Base-by-base conservation (phyloP, 2,113 vertebrate species). In the Centrocercus urophasianus region DNA sequence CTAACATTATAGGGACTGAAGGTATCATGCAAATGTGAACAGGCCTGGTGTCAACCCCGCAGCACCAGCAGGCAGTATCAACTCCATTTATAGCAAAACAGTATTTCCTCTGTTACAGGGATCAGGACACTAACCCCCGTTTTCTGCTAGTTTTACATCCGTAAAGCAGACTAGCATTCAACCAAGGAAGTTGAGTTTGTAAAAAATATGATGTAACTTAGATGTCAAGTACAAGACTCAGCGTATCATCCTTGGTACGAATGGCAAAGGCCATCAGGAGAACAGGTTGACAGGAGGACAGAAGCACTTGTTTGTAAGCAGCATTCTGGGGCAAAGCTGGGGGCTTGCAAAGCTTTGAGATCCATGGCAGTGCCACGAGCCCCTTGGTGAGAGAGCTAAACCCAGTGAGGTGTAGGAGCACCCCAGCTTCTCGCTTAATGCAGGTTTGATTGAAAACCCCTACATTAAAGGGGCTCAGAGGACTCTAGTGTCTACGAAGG, bases 331-430 rank as follows among this genome's bases (percentile, higher is more conserved):
- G 17, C 36, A 67, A 64, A 61, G 50, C 1, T 69, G 25, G 75
- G 57, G n/a, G 40, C n/a, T 78, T 38, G 11, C 30, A 54, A 66
- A 47, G 10, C 34, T 79, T 57, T 72, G 70, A 65, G 48, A 9
- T 42, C 24, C 1, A 11, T 18, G 34, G 24, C 0, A 0, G 45
- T 47, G 28, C 43, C 36, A 15, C 0, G 0, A 61, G 30, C 10
- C 16, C 22, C 69, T 73, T 34, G n/a, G 6, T 70, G 61, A 27
- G 28, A 40, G 48, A 54, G 69, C 72, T 48, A 7, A 13, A 56
- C 64, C 38, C 3, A 2, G 8, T 9, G 60, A 71, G 21, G 27
- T 18, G 34, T 27, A 19, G 78, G 30, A 85, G 22, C 17, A 5
- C 59, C 36, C n/a, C 69, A 32, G n/a, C 45, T 77, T 82, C 85